Conservation (phyloP, 2,888 invertebrate genomes). For the Tetanocera ferruginea region DNA sequence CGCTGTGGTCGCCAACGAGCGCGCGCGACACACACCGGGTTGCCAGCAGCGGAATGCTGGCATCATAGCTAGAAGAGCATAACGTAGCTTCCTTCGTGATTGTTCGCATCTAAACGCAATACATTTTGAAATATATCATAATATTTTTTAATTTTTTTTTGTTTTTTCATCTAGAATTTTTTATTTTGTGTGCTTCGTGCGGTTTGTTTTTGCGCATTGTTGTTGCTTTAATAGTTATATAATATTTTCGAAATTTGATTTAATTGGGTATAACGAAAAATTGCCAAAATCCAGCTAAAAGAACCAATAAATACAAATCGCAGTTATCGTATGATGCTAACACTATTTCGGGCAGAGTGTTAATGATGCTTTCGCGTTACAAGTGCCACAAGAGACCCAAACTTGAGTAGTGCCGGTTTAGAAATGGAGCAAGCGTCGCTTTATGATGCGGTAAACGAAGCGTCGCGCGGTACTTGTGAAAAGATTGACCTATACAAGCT, state of each 20-base stretch:
- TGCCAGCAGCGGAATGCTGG: neutral
- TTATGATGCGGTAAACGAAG: too few species aligned
- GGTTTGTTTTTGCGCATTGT: neutral
- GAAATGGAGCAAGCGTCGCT: slow-evolving; percentile 14
- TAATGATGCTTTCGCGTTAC: neutral
- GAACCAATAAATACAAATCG: neutral
- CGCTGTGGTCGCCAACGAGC: neutral
- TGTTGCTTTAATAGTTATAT: neutral
- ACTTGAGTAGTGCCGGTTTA: neutral
- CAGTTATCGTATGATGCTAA: too few species aligned
- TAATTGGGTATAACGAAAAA: neutral
- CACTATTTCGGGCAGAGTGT: neutral
- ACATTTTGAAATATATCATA: slow-evolving; percentile 16
- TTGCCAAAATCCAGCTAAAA: slow-evolving; percentile 4
- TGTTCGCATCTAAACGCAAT: slow-evolving; percentile 4
- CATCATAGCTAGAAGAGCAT: neutral
- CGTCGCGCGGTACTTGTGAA: slow-evolving; percentile 21
- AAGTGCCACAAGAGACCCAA: neutral
- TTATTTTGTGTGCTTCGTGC: neutral
- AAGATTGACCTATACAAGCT: slow-evolving; percentile 22
- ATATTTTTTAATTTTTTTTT: slow-evolving; percentile 4
- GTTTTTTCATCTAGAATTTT: slow-evolving; percentile 1
- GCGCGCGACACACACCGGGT: neutral
- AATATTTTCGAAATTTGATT: neutral
- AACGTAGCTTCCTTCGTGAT: slow-evolving; percentile 25